phyloP scores from a whole-genome alignment of 2,797 vertebrate genomes.

The Eutrigla gurnardus region DNA sequence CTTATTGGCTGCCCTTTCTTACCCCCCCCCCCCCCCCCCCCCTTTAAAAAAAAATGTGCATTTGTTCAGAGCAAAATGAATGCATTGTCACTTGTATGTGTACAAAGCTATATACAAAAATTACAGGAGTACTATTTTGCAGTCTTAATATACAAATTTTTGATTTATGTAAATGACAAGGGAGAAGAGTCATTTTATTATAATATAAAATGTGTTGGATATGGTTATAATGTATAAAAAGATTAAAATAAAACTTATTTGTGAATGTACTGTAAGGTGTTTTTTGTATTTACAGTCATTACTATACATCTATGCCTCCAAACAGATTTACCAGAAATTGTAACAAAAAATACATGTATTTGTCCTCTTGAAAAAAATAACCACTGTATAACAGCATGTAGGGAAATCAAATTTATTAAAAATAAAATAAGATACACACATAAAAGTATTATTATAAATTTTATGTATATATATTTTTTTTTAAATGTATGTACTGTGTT shows the following conservation, averaged over 20 bases:
- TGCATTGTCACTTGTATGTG: slow-evolving; percentile 80
- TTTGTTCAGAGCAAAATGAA: slow-evolving; percentile 74
- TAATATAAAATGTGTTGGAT: slow-evolving; percentile 84
- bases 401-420: not conserved
- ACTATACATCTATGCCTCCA: not conserved
- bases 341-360: too few relatives aligned
- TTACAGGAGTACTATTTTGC: slow-evolving; percentile 84
- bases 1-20: slow-evolving; percentile 81
- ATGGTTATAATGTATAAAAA: slow-evolving; percentile 85
- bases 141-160: slow-evolving; percentile 85
- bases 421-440: too few relatives aligned
- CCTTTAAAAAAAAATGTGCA: slow-evolving; percentile 56
- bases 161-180: slow-evolving; percentile 83
- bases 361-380: too few relatives aligned
- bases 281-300: not conserved
- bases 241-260: slow-evolving; percentile 87
- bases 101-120: slow-evolving; percentile 82
- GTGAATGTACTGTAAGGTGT: slow-evolving; percentile 74
- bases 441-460: too few relatives aligned
- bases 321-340: not conserved
- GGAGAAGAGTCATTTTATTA: slow-evolving; percentile 85
- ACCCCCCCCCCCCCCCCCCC: slow-evolving; percentile 13
- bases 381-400: not conserved
- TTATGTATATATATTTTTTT: too few relatives aligned
- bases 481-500: too few relatives aligned